Base-by-base conservation (phyloP, 2,888 invertebrate species). In the Clanis bilineata region DNA sequence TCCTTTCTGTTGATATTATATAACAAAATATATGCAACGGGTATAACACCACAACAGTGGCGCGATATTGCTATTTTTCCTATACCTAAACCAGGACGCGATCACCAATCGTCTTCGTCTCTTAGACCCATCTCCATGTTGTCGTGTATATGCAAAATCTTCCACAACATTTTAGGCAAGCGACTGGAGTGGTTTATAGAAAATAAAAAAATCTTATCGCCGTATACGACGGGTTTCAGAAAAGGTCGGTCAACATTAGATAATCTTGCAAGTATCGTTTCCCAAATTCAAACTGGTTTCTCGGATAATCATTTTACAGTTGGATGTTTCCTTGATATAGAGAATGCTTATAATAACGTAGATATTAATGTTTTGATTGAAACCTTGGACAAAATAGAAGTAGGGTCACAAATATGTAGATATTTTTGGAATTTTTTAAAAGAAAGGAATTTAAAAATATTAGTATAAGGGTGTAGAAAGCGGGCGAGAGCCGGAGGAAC, bases 321-420 rank as follows among this genome's bases (percentile, higher is more conserved):
- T 2, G 71, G 51, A 0, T 74, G 70, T 54, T 72, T 73, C 59
- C 18, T 74, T 22, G 74, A 75, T 55, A 65, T 76, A 7, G 61
- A 73, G n/a, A 71, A 61, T 45, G 74, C 72, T 0, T 72, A 76
- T 28, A 73, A 74, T 60, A 72, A 72, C 56, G 62, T 76, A 1
- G 25, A 66, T 22, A 45, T 71, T 0, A 39, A 5, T 0, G n/a
- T 15, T 36, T 18, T 73, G 18, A 2, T 71, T 15, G 9, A 12
- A 0, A 62, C 18, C 0, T 18, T 74, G n/a, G 71, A 71, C 60
- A 1, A 59, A 0, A 3, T 69, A 5, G 56, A 60, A 1, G 60
- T 72, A 3, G 70, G 73, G 0, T 1, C 57, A 6, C 63, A 62
- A 55, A 59, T 71, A 1, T 73, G 69, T 58, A 5, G 2, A 0